Evolutionary conservation across 2,797 vertebrate species (phyloP), one percentile per base, ranked within the genome.

Genomic region (Ptychadena robeensis): DNA sequence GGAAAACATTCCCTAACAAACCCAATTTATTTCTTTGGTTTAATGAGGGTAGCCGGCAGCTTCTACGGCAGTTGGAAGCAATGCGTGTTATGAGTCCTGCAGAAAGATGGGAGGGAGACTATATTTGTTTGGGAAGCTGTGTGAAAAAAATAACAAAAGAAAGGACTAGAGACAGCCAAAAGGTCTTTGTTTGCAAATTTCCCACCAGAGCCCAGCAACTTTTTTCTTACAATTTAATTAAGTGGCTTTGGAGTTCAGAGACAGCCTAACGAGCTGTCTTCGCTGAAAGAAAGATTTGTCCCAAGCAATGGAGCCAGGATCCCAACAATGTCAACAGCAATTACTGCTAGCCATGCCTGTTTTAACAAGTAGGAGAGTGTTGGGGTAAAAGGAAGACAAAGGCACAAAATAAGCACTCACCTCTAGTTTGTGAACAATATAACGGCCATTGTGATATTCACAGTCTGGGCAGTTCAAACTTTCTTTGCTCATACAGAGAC

Each of bases 151-250:
- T 81, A 85, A 81, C 86, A 61, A 82, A 8, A 87, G 85, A 90
- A 66, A 64, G 69, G 88, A 89, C 88, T 87, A 86, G 80, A 88
- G 87, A 91, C 90, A 93, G 93, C 94, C 94, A 93, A 94, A 88
- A 68, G 86, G 87, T 89, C 93, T 98, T 97, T 98, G 96, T 99
- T 96, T 98, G 96, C 95, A 98, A 98, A 99, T 98, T 98, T 98
- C 97, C 97, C 97, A 96, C 95, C 92, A 85, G 81, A 87, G 89
- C 83, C 70, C 82, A 95, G 90, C 92, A 93, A 44, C 65, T 80
- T 82, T 83, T 84, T 95, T 94, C 93, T 94, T 92, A 90, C 89
- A 94, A 93, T 95, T 96, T 98, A 98, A 98, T 98, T 97, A 98
- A 98, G 95, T 93, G 94, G 93, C 91, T 93, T 95, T 93, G 92